These are phyloP conservation scores for Mythimna vitellina DNA, from an alignment of 2,888 invertebrate genomes.

Conservation along the genomic window DNA sequence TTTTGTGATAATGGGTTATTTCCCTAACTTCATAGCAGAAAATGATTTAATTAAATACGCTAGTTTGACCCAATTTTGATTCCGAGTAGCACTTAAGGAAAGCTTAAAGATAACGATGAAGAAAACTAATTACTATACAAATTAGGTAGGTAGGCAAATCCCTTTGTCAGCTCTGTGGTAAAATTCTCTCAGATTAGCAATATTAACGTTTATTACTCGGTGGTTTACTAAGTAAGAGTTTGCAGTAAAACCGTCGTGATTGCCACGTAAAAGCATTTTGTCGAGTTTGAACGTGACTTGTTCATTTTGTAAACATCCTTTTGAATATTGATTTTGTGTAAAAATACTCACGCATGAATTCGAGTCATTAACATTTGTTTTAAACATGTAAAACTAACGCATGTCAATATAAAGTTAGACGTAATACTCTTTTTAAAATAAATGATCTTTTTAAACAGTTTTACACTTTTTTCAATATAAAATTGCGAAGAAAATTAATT, in stretches of 20 bases:
- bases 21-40: background rate
- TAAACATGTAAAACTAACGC: slow-evolving; percentile 5
- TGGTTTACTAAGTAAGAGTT: slow-evolving; percentile 51
- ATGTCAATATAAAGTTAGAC: slow-evolving; percentile 13
- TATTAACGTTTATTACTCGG: slow-evolving; percentile 58
- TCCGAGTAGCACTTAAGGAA: slow-evolving; percentile 15
- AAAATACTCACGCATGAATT: slow-evolving; percentile 26
- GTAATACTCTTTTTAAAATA: slow-evolving; percentile 17
- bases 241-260: slow-evolving; percentile 53
- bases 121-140: slow-evolving; percentile 32
- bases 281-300: slow-evolving; percentile 43
- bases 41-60: slow-evolving; percentile 1
- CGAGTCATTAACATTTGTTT: slow-evolving; percentile 27
- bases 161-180: slow-evolving; percentile 43
- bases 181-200: slow-evolving; percentile 46
- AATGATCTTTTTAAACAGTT: slow-evolving; percentile 42
- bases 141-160: slow-evolving; percentile 35
- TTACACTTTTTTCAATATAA: slow-evolving; percentile 66
- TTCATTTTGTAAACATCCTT: slow-evolving; percentile 38
- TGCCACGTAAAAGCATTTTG: slow-evolving; percentile 43
- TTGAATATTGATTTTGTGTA: slow-evolving; percentile 39
- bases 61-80: slow-evolving; percentile 17
- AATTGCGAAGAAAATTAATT: slow-evolving; percentile 71
- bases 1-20: slow-evolving; percentile 6
- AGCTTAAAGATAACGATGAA: slow-evolving; percentile 30